Evolutionary conservation across 2,797 vertebrate genomes (phyloP).

Genomic region (Allobates femoralis): DNA sequence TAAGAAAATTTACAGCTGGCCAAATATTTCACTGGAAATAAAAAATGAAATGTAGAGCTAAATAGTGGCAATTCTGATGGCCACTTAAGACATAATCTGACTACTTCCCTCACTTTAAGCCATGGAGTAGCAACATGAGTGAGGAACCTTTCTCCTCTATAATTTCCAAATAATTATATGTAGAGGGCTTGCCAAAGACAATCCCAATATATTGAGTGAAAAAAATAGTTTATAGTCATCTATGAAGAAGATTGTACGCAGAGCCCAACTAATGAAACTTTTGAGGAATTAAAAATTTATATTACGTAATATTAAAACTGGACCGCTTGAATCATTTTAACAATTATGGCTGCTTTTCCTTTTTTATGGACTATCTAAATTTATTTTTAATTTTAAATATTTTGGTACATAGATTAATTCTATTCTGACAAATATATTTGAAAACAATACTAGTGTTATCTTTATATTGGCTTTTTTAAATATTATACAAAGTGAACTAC

Average conservation of each 20-base stretch:
- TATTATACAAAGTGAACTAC: neutral
- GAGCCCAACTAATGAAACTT: neutral
- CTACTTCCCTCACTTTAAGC: too few relatives aligned
- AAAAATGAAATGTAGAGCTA: too few relatives aligned
- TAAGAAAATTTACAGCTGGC: too few relatives aligned
- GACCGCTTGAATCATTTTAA: neutral
- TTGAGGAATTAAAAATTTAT: neutral
- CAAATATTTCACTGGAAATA: too few relatives aligned
- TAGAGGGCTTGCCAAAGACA: neutral
- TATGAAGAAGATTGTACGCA: too few relatives aligned
- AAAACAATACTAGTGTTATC: neutral
- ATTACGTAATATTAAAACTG: neutral
- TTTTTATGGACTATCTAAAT: neutral
- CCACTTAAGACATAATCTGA: too few relatives aligned
- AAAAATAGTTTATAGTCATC: too few relatives aligned
- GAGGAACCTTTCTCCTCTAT: neutral
- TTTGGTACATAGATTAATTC: neutral
- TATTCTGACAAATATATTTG: too few relatives aligned
- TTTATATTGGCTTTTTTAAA: neutral
- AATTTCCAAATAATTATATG: neutral
- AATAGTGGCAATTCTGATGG: too few relatives aligned
- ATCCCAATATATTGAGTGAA: neutral
- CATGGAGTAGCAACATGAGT: too few relatives aligned
- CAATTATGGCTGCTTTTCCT: conserved; percentile 6
- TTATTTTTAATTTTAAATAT: neutral